These are phyloP conservation scores for Theocolax elegans DNA, from an alignment of 1,140 invertebrate species.

Conservation along the genomic window DNA sequence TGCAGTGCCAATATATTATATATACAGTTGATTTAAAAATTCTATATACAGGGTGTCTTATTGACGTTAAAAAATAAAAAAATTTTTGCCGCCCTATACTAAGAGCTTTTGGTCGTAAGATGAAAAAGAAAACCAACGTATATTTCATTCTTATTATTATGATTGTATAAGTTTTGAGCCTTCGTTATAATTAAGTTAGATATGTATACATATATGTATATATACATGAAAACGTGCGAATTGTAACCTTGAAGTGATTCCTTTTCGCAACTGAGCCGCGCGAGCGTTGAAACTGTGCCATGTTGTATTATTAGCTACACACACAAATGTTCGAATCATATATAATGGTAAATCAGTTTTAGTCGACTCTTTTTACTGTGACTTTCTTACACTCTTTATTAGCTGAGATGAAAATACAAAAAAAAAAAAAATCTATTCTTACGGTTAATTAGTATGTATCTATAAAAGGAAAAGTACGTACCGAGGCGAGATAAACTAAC, in stretches of 20 bases:
- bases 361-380: constrained; percentile 36
- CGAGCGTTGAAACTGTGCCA: constrained; percentile 40
- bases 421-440: neutral
- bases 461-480: neutral
- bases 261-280: constrained; percentile 31
- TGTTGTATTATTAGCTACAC: constrained; percentile 38
- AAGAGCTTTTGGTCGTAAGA: neutral
- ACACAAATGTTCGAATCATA: constrained; percentile 21
- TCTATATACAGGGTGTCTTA: constrained; percentile 12
- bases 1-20: constrained; percentile 34
- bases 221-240: neutral
- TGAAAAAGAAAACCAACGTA: too few species aligned
- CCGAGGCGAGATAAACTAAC: neutral
- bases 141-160: neutral
- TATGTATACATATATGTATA: neutral
- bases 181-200: constrained; percentile 9
- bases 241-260: constrained; percentile 32
- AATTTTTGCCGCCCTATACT: neutral
- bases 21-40: constrained; percentile 15
- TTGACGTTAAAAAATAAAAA: too few species aligned
- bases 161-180: neutral
- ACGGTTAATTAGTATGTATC: neutral
- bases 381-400: constrained; percentile 37
- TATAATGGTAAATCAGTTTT: constrained; percentile 28
- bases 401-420: neutral